Conservation (phyloP, 2,888 invertebrate species). For the Anoplius nigerrimus region DNA sequence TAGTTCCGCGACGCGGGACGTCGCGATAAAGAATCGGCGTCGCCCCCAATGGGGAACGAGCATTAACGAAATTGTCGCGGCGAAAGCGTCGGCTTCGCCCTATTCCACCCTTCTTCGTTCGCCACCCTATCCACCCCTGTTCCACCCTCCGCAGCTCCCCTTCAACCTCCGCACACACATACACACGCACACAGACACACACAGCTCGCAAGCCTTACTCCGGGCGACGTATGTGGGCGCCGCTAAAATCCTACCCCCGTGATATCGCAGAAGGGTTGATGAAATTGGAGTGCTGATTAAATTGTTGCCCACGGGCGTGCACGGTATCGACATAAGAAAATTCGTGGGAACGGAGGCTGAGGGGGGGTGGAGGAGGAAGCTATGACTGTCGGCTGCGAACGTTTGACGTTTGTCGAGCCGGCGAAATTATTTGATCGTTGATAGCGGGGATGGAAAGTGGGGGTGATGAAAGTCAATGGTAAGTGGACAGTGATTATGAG, state of each 20-base stretch:
- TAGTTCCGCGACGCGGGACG: slow-evolving; percentile 30
- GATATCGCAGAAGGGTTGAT: slow-evolving; percentile 54
- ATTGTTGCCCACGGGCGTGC: slow-evolving; percentile 47
- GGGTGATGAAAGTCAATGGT: no score
- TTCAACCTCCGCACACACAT: background rate
- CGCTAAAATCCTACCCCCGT: background rate
- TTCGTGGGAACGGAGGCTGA: slow-evolving; percentile 12
- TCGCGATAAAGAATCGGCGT: slow-evolving; percentile 46
- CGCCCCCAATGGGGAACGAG: slow-evolving; percentile 20
- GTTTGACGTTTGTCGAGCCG: no score
- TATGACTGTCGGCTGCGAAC: no score
- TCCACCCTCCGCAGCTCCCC: background rate
- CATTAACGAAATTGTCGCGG: slow-evolving; percentile 53
- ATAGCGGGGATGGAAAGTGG: no score
- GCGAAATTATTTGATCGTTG: no score
- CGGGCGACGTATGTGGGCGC: background rate
- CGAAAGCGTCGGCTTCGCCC: slow-evolving; percentile 6
- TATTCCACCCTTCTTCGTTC: background rate
- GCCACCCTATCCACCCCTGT: background rate
- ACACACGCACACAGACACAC: no score
- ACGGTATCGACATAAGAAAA: slow-evolving; percentile 27
- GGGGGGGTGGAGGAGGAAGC: no score
- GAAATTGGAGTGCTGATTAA: slow-evolving; percentile 57
- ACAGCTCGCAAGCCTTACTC: background rate
- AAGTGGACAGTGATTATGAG: no score